These are phyloP conservation scores for Sula dactylatra DNA, from an alignment of 2,113 vertebrate species.

Conservation along the genomic window DNA sequence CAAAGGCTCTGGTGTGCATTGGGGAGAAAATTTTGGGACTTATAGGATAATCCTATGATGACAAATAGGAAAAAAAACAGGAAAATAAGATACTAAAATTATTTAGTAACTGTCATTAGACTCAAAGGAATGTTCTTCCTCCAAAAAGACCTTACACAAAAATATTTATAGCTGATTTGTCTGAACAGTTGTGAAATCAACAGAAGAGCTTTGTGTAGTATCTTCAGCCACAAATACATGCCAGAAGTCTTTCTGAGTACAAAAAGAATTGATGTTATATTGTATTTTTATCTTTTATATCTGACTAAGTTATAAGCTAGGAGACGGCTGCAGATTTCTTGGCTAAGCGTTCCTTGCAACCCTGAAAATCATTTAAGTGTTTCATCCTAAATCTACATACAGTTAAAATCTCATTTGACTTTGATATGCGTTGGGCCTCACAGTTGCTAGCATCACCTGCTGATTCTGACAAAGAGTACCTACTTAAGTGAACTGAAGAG, in stretches of 20 bases:
- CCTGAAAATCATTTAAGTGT: not conserved
- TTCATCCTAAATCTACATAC: not conserved
- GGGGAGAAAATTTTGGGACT: not conserved
- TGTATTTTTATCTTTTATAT: not conserved
- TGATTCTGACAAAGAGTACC: not conserved
- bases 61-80: too few relatives aligned
- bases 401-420: not conserved
- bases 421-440: not conserved
- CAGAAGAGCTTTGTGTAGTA: not conserved
- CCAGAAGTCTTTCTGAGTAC: not conserved
- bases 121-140: not conserved
- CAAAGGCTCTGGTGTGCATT: not conserved
- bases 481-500: not conserved
- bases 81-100: not conserved
- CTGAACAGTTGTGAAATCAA: not conserved
- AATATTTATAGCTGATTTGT: not conserved
- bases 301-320: not conserved
- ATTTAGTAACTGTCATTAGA: not conserved
- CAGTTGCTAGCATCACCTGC: not conserved
- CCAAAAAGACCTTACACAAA: not conserved
- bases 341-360: not conserved
- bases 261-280: not conserved
- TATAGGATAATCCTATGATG: rapidly evolving
- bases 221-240: not conserved
- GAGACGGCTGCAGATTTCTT: not conserved